A percentile compares a stretch with the other conserved stretches of the same genome.
Conservation (phyloP, 2,797 vertebrate genomes). For the Pelodytes ibericus region DNA sequence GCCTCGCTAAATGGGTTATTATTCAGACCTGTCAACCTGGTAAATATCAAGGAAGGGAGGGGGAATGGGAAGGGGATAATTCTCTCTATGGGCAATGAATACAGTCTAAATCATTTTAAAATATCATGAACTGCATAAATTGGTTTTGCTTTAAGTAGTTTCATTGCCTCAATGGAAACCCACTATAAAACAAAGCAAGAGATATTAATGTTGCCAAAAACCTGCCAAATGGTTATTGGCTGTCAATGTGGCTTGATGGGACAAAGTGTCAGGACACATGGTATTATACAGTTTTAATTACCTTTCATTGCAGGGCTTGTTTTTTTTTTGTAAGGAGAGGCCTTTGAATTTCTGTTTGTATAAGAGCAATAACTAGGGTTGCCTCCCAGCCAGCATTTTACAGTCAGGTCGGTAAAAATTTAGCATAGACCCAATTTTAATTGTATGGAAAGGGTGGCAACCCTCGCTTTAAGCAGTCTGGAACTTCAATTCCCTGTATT, state of each 20-base stretch:
- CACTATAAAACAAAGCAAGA: not conserved
- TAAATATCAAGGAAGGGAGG: conserved; percentile 37
- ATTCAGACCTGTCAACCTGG: conserved; percentile 35
- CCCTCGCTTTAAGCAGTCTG: no score
- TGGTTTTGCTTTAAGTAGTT: conserved; percentile 4
- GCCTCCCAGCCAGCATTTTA: no score
- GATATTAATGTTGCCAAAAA: not conserved
- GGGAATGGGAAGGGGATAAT: conserved; percentile 9
- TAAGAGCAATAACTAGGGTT: no score
- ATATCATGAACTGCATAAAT: not conserved
- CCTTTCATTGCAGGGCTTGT: no score
- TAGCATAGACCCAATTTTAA: no score
- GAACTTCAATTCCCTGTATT: no score
- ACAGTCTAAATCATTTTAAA: conserved; percentile 21
- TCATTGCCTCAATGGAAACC: no score
- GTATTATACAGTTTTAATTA: not conserved
- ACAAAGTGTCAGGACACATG: not conserved
- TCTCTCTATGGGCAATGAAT: conserved; percentile 8
- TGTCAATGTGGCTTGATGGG: no score
- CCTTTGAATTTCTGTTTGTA: no score
- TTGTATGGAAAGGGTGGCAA: no score
- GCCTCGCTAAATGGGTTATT: conserved; percentile 38
- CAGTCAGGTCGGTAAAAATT: no score
- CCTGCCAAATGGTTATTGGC: not conserved
- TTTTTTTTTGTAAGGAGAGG: no score